Evolutionary conservation across 2,888 invertebrate species (phyloP), one percentile per base, ranked within the genome.

Genomic region (Yponomeuta evonymella): DNA sequence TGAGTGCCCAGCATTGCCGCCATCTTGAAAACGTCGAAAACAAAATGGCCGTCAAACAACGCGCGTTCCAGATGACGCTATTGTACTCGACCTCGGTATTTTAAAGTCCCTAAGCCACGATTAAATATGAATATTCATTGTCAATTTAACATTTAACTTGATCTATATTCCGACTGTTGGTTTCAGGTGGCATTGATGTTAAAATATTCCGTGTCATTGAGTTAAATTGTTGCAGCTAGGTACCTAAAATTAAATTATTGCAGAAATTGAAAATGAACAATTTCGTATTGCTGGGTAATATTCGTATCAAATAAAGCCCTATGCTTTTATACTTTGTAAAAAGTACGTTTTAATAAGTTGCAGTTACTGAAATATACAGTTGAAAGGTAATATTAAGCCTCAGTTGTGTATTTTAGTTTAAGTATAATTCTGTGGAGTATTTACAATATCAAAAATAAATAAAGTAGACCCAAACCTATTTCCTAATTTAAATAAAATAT

Each of bases 61-160:
- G 64, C 23, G 64, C 64, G 29, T 30, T 64, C 64, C 29, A 64
- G 64, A 64, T 64, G 51, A 23, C 29, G 64, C 64, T 64, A 23
- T 64, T 64, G 10, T 64, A 64, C 29, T 64, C 29, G 29, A 64
- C 64, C 64, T 30, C 64, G 29, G 29, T 23, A 66, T 66, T 64
- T 23, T 64, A 66, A 66, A 36, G 12, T 67, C 43, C 67, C 33
- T 65, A 65, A 30, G 30, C 65, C 6, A 65, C 33, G 43, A 36
- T 48, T 15, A 67, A 68, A 68, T 30, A 65, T 68, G 68, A 68
- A 68, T 68, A 68, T 68, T 68, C 68, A 68, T 68, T 51, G 51
- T 51, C 68, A 68, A 51, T 48, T 8, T n/a, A 67, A 67, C 67
- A 30, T 51, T 68, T 29, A 68, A 68, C 68, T 68, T 68, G 68